Conservation (phyloP, 2,797 vertebrate genomes). For the Tadarida brasiliensis region DNA sequence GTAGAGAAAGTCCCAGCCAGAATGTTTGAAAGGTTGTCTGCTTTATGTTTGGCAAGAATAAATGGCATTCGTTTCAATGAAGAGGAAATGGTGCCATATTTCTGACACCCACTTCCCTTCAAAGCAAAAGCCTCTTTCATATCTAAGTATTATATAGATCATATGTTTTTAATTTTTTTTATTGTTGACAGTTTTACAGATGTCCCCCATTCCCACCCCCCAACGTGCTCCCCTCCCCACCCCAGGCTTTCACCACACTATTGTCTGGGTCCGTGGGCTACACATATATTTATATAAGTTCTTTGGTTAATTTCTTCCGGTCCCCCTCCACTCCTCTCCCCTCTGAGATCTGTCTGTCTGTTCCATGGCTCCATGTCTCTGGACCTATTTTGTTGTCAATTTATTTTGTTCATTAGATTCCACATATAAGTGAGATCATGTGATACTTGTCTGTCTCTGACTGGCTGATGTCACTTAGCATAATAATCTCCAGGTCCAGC, state of each 20-base stretch:
- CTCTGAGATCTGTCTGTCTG: background rate
- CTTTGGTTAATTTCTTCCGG: background rate
- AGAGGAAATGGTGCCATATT: background rate
- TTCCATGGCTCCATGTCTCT: background rate
- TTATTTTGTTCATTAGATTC: background rate
- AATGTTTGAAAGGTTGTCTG: slow-evolving; percentile 49
- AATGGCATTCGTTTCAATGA: background rate
- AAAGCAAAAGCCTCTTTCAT: background rate
- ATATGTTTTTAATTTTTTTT: background rate
- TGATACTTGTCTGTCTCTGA: background rate
- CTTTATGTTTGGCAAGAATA: slow-evolving; percentile 54
- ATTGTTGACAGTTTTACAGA: background rate
- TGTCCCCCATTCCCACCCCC: background rate
- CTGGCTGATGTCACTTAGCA: background rate
- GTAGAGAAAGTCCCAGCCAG: slow-evolving; percentile 54
- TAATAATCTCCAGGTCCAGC: background rate
- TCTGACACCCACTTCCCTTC: background rate
- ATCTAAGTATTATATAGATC: background rate
- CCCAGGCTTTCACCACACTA: background rate
- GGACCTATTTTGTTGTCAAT: background rate
- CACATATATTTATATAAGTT: background rate
- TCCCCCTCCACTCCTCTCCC: background rate
- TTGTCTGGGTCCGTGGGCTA: background rate
- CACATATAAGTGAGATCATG: background rate
- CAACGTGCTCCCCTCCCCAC: background rate